These are phyloP conservation scores for Gymnothorax javanicus DNA, from an alignment of 2,797 vertebrate genomes.

Conservation along the genomic window DNA sequence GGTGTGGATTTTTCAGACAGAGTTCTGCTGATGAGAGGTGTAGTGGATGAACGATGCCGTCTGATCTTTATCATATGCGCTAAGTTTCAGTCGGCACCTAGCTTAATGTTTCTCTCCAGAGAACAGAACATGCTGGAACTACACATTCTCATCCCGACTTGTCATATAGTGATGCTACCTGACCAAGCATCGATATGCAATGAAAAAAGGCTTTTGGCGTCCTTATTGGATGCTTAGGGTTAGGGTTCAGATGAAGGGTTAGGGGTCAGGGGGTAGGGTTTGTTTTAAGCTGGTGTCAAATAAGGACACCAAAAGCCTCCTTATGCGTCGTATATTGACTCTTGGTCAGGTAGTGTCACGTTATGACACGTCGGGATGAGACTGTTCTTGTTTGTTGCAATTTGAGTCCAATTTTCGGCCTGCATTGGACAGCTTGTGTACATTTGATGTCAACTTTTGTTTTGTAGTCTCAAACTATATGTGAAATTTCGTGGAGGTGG, in stretches of 20 bases:
- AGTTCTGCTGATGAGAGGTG: not conserved
- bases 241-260: no score
- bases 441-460: constrained; percentile 27
- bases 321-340: no score
- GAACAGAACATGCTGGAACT: constrained; percentile 30
- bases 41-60: not conserved
- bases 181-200: no score
- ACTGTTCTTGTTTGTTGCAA: constrained; percentile 34
- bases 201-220: no score
- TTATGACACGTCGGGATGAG: no score
- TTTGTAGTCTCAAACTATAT: not conserved
- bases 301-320: no score
- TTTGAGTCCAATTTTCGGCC: constrained; percentile 24
- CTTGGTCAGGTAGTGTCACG: no score
- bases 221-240: no score
- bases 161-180: no score
- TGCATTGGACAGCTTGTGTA: constrained; percentile 10
- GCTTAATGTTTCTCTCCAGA: constrained; percentile 21
- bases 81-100: constrained; percentile 10
- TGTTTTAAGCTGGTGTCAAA: no score
- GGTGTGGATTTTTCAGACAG: constrained; percentile 21
- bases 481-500: constrained; percentile 5
- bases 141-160: no score
- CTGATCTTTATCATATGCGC: constrained; percentile 21
- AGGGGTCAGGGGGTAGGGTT: no score